Base-by-base conservation (phyloP, 92 coral and sea anemone genomes). In the Micromussa lordhowensis region DNA sequence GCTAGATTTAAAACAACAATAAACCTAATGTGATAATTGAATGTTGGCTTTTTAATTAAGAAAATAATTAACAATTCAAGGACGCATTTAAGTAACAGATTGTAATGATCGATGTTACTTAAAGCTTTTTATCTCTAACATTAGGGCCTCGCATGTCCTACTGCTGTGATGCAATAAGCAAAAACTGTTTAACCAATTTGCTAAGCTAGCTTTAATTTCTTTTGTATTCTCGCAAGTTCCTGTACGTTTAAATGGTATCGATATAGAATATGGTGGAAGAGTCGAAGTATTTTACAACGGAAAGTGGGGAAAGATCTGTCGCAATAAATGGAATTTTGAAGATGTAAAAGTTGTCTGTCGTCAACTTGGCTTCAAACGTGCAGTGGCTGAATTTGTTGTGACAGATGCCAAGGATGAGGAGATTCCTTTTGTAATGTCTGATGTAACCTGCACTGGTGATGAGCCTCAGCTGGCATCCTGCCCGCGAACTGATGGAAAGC, bases 261-360 rank as follows among this genome's bases (percentile, higher is more conserved):
- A 74, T 38, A 21, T 35, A 38, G 51, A 19, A 21, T 36, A 73
- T 36, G 78, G 78, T 34, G 78, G 78, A 16, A 74, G 78, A 74
- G 78, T 74, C 28, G 78, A 74, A 36, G 54, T 74, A 34, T 74
- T 74, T 74, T 74, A 74, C 51, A 73, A 38, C 3, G 78, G 51
- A 36, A 74, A 74, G n/a, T 74, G 29, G 78, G 78, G 78, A 15
- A 73, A 73, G 48, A 73, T 73, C n/a, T 73, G 78, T 31, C n/a
- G 6, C 8, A 32, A 73, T 32, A 28, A 36, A 73, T 73, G 77
- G 77, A 32, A 34, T 71, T 32, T 71, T 31, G 19, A 63, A 8
- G 70, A 63, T 63, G 70, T 19, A 11, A 16, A 22, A 63, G 70
- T 63, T 63, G 21, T 63, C 35, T 74, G 78, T 12, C 44, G 49